phyloP scores from a whole-genome alignment of 2,888 invertebrate genomes.

The Thera britannica region DNA sequence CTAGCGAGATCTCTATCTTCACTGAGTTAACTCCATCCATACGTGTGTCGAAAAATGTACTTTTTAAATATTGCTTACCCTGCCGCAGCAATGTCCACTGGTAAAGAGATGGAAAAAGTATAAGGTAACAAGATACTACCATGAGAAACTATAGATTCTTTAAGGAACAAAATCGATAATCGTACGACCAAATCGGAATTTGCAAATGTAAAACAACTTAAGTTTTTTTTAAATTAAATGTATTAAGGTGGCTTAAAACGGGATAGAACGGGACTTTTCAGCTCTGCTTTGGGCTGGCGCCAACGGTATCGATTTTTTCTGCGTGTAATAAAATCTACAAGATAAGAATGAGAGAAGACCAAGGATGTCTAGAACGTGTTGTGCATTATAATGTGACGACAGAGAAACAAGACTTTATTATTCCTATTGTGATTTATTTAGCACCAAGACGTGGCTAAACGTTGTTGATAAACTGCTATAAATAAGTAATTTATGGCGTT shows the following conservation, averaged over 20 bases:
- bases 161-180: too few relatives aligned
- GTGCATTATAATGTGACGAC: constrained; percentile 11
- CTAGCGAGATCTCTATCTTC: too few relatives aligned
- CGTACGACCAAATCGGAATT: too few relatives aligned
- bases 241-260: constrained; percentile 22
- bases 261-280: constrained; percentile 24
- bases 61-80: too few relatives aligned
- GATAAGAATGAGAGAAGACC: constrained; percentile 26
- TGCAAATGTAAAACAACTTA: too few relatives aligned
- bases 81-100: too few relatives aligned
- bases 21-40: too few relatives aligned
- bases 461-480: neutral
- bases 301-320: constrained; percentile 56
- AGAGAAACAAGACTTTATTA: constrained; percentile 2
- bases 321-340: constrained; percentile 29
- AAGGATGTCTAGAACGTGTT: constrained; percentile 15
- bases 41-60: too few relatives aligned
- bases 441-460: neutral
- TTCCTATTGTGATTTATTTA: neutral
- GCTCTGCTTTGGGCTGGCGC: constrained; percentile 50
- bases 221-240: neutral
- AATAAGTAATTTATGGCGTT: neutral
- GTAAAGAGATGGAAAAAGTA: too few relatives aligned
- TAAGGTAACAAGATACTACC: too few relatives aligned
- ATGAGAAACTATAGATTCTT: too few relatives aligned